Evolutionary conservation across 2,888 invertebrate genomes (phyloP), one percentile per base, ranked within the genome.

Genomic region (Minunthozetes semirufus): DNA sequence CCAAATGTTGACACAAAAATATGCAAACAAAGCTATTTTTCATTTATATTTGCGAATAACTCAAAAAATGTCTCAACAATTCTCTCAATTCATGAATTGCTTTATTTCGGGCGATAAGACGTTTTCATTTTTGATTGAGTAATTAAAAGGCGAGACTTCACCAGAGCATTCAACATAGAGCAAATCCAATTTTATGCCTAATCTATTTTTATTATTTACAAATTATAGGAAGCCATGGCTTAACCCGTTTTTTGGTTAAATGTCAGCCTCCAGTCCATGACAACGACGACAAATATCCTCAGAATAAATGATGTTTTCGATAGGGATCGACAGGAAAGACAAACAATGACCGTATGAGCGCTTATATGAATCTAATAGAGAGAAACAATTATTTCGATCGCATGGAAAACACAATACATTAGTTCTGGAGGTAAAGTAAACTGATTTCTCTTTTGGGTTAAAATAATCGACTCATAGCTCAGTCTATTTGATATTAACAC

Each of bases 291-390:
- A 56, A 56, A 56, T 56, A 25, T 19, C 19, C 22, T 4, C 19
- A 56, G 56, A 56, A 56, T 56, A 56, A 56, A 56, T 56, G 22
- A 56, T 56, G 22, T 56, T 48, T 48, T 25, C 56, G 56, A 56
- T 56, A 56, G 19, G 19, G 22, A 56, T 56, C 22, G 25, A 19
- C 56, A 33, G 33, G 46, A 17, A 56, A 56, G 22, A 56, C 17
- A 56, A 19, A 13, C 19, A 56, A 56, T 56, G 56, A 56, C 25
- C 19, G 25, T 19, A 17, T 56, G 56, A 56, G 17, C 56, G 56
- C 11, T 48, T 56, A 56, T 56, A 56, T 56, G 56, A 56, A 25
- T 22, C 25, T 25, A 25, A 22, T 22, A 56, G 3, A 56, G 11
- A 19, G 22, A 56, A 56, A 25, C 56, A 56, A 56, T 56, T 56